A percentile compares a stretch with the other conserved stretches of the same genome.
Conservation (phyloP, 1,140 invertebrate genomes). For the Araneus ventricosus region DNA sequence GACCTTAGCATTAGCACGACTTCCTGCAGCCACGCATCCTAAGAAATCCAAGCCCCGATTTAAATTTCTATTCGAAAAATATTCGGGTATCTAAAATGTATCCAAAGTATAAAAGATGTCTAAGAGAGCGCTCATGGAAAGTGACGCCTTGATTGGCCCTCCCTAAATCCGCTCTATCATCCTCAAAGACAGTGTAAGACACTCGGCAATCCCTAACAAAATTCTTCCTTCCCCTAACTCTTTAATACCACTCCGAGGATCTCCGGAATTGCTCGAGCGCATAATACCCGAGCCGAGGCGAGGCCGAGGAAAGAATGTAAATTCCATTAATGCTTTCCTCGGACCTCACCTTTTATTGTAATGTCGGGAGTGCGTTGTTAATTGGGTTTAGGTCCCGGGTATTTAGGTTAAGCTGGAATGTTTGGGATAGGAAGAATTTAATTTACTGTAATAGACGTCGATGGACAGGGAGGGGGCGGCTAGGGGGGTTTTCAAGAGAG, state of each 20-base stretch:
- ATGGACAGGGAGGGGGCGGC: not conserved
- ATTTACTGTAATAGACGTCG: constrained; percentile 73
- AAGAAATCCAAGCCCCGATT: no score
- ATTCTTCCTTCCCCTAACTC: constrained; percentile 33
- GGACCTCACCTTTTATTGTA: constrained; percentile 74
- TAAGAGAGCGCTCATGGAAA: not conserved
- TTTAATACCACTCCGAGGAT: constrained; percentile 48
- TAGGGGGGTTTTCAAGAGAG: constrained; percentile 20
- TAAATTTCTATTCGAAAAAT: no score
- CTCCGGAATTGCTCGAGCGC: not conserved
- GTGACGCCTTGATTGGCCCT: constrained; percentile 12
- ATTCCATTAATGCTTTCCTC: constrained; percentile 68
- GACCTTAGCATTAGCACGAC: no score
- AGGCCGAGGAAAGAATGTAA: constrained; percentile 69
- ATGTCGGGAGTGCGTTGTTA: constrained; percentile 60
- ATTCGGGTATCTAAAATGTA: not conserved
- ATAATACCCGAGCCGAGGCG: constrained; percentile 40
- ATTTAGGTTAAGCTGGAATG: constrained; percentile 48
- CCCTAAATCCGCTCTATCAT: constrained; percentile 18
- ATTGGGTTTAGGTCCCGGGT: constrained; percentile 65
- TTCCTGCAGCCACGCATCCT: no score
- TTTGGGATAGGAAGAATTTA: constrained; percentile 69
- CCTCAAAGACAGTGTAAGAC: constrained; percentile 1
- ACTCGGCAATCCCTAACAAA: not conserved
- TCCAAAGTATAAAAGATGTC: not conserved